These are phyloP conservation scores for Arvicanthis niloticus DNA, from an alignment of 2,113 vertebrate genomes.

Conservation along the genomic window DNA sequence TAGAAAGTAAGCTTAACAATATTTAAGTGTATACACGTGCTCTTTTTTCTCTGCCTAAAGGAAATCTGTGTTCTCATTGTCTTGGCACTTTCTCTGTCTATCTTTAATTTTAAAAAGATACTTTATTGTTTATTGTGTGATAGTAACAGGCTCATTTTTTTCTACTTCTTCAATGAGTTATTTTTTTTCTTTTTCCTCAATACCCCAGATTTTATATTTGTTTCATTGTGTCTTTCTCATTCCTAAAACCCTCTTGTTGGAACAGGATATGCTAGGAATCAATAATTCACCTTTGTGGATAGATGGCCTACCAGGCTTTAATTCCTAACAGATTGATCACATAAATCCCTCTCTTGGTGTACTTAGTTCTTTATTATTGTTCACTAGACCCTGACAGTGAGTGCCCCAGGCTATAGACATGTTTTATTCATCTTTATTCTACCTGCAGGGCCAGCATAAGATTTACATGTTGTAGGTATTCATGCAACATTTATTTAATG, in stretches of 20 bases:
- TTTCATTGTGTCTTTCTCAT: slow-evolving; percentile 68
- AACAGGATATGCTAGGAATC: slow-evolving; percentile 75
- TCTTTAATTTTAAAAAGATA: background rate
- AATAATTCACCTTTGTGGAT: slow-evolving; percentile 72
- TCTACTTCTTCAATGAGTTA: background rate
- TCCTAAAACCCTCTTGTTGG: slow-evolving; percentile 68
- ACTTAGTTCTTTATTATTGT: slow-evolving; percentile 68
- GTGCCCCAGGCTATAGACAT: slow-evolving; percentile 50
- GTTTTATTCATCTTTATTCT: slow-evolving; percentile 69
- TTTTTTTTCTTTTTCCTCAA: slow-evolving; percentile 55
- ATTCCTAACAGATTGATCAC: slow-evolving; percentile 77
- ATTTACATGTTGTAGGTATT: slow-evolving; percentile 26
- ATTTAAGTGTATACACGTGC: background rate
- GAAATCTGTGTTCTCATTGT: background rate
- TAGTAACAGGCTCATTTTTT: background rate
- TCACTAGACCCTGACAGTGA: slow-evolving; percentile 71
- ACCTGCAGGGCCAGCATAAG: slow-evolving; percentile 4
- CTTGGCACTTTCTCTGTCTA: slow-evolving; percentile 24
- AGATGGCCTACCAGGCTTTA: slow-evolving; percentile 74
- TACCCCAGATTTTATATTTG: slow-evolving; percentile 56
- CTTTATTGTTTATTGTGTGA: background rate
- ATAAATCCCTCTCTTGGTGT: slow-evolving; percentile 70
- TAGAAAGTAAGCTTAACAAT: background rate
- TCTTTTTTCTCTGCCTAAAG: background rate
- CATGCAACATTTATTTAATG: slow-evolving; percentile 64